phyloP scores from a whole-genome alignment of 2,797 vertebrate species.

The Girardinus metallicus region DNA sequence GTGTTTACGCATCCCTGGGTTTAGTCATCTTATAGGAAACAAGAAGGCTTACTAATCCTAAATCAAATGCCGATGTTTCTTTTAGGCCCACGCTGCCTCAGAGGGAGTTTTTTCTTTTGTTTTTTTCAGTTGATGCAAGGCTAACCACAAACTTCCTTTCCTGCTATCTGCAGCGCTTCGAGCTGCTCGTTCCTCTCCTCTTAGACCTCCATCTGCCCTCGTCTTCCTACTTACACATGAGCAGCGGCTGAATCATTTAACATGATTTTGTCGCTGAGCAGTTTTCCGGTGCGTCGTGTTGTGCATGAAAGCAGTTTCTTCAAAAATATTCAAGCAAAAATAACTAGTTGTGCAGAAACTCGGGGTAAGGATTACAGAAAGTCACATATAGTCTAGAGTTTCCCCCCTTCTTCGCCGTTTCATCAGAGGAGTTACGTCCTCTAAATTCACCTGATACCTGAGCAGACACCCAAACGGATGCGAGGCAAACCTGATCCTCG shows the following conservation, averaged over 20 bases:
- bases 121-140: slow-evolving; percentile 42
- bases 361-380: not conserved
- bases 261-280: too few species aligned
- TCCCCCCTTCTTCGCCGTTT: not conserved
- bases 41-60: not conserved
- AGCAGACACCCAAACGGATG: not conserved
- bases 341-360: not conserved
- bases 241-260: not conserved
- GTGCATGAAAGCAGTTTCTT: not conserved
- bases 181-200: slow-evolving; percentile 42
- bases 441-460: not conserved
- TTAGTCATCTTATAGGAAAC: not conserved
- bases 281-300: too few species aligned
- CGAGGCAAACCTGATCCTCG: not conserved
- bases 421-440: not conserved
- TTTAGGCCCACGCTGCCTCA: not conserved
- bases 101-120: not conserved
- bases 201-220: not conserved
- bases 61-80: not conserved
- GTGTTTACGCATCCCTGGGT: not conserved
- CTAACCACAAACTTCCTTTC: slow-evolving; percentile 68
- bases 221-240: not conserved
- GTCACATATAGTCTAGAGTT: too few species aligned
- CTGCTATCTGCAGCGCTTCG: slow-evolving; percentile 37
- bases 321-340: not conserved